Conservation (phyloP, 2,113 vertebrate species). For the Bos javanicus region DNA sequence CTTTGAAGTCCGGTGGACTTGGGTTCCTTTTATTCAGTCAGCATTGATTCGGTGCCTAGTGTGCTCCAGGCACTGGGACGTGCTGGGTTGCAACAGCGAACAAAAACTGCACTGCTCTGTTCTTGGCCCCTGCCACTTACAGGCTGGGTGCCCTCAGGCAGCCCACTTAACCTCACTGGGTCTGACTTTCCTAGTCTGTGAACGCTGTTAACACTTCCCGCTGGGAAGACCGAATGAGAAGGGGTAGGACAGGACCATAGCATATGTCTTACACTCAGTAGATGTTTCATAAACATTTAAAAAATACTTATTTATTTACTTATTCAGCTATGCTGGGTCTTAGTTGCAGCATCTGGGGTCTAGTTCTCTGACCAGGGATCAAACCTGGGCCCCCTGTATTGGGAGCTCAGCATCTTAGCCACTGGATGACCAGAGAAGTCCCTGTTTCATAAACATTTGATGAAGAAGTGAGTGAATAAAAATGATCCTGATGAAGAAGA, state of each 20-base stretch:
- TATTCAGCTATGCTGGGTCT: neutral
- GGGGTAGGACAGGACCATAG: neutral
- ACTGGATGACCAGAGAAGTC: neutral
- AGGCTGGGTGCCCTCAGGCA: neutral
- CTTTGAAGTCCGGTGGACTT: conserved; percentile 31
- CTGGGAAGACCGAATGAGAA: neutral
- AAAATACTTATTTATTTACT: neutral
- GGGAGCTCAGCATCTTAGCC: neutral
- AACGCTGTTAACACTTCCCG: neutral
- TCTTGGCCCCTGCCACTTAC: neutral
- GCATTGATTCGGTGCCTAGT: neutral
- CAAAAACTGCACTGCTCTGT: neutral
- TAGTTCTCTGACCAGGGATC: neutral
- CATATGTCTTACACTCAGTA: neutral
- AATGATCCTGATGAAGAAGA: neutral
- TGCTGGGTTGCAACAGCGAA: neutral
- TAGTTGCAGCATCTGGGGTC: neutral
- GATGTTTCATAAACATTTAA: neutral
- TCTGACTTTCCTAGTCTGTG: neutral
- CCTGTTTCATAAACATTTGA: neutral
- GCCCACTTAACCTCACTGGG: neutral
- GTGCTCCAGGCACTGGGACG: neutral
- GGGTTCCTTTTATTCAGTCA: neutral
- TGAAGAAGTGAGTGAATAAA: neutral
- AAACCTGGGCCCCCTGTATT: neutral